Conservation (phyloP, 2,113 vertebrate genomes). For the Dasypus novemcinctus region DNA sequence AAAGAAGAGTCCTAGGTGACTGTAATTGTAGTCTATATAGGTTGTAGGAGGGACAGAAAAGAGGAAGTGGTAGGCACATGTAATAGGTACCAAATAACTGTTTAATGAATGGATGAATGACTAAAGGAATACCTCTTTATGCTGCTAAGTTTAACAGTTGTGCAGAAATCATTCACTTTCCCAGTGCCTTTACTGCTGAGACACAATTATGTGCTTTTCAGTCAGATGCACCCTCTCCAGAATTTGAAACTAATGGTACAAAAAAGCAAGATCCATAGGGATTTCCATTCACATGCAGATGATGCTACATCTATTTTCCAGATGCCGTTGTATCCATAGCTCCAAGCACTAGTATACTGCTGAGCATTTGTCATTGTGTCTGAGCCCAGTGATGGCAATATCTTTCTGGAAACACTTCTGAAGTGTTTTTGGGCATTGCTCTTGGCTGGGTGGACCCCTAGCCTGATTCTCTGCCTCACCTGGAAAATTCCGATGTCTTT, state of each 20-base stretch:
- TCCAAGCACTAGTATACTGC: neutral
- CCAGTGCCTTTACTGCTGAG: neutral
- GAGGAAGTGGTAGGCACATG: neutral
- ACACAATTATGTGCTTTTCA: neutral
- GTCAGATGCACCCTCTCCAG: neutral
- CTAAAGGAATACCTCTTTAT: constrained; percentile 2
- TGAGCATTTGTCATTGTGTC: neutral
- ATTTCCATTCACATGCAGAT: neutral
- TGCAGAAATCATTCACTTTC: neutral
- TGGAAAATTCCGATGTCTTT: neutral
- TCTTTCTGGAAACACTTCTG: neutral
- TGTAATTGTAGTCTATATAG: neutral
- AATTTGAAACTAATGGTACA: constrained; percentile 20
- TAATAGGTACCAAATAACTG: neutral
- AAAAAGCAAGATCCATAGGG: neutral
- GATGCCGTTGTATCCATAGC: neutral
- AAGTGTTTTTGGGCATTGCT: neutral
- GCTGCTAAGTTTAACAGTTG: neutral
- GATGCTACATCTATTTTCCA: neutral
- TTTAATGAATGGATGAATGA: constrained; percentile 9
- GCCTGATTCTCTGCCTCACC: neutral
- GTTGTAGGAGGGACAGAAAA: constrained; percentile 23
- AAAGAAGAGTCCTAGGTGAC: constrained; percentile 17
- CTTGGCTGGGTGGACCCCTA: neutral
- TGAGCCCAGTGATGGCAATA: neutral